A percentile compares a stretch with the other conserved stretches of the same genome.
phyloP scores from a whole-genome alignment of 2,113 vertebrate genomes.

The Patagioenas fasciata region DNA sequence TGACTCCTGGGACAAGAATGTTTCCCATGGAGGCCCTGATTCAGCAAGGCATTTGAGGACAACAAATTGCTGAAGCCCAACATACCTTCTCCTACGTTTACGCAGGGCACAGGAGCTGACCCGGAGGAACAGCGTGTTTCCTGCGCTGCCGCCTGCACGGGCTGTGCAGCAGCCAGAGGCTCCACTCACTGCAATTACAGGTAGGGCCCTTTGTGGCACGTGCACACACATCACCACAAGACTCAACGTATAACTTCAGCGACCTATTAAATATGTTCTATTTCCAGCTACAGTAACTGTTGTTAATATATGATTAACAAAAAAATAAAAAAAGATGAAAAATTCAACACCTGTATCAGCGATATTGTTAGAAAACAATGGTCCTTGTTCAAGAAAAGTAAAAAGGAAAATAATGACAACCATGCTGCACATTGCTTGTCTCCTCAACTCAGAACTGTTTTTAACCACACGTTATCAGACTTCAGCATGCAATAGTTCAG shows the following conservation, averaged over 20 bases:
- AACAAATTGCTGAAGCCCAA: background rate
- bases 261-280: background rate
- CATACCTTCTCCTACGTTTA: background rate
- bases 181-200: background rate
- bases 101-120: background rate
- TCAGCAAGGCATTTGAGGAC: constrained; percentile 46
- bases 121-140: constrained; percentile 17
- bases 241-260: background rate
- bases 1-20: rapidly evolving
- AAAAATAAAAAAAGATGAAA: background rate
- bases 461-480: background rate
- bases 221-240: background rate
- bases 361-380: background rate
- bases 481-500: background rate
- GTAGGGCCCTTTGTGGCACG: background rate
- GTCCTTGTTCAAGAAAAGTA: background rate
- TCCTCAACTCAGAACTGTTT: background rate
- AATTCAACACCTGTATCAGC: background rate
- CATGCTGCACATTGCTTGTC: background rate
- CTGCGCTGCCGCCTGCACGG: background rate
- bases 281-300: background rate
- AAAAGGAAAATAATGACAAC: background rate
- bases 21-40: constrained; percentile 39
- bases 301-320: background rate
- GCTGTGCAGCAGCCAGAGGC: constrained; percentile 25